A percentile compares a stretch with the other conserved stretches of the same genome.
phyloP scores from a whole-genome alignment of 1,140 invertebrate species.

The Drosophila mojavensis region DNA sequence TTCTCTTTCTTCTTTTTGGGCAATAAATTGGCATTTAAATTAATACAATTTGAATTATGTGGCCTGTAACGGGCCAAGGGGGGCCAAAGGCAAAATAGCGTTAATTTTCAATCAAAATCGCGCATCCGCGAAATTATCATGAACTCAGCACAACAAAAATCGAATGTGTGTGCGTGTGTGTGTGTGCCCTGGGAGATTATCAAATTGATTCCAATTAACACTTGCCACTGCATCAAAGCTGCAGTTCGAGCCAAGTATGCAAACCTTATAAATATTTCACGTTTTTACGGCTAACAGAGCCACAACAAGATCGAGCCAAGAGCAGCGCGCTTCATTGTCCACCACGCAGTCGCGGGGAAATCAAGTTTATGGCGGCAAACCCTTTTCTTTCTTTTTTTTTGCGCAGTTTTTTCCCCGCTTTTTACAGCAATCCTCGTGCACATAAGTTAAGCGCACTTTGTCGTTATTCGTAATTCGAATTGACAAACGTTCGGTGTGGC shows the following conservation, averaged over 20 bases:
- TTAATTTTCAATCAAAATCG: slow-evolving; percentile 82
- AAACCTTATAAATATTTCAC: slow-evolving; percentile 80
- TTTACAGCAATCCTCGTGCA: slow-evolving; percentile 40
- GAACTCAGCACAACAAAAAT: slow-evolving; percentile 66
- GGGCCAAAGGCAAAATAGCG: slow-evolving; percentile 62
- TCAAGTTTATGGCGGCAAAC: slow-evolving; percentile 65
- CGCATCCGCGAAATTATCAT: slow-evolving; percentile 82
- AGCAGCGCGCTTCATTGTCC: not conserved
- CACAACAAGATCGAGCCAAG: slow-evolving; percentile 30
- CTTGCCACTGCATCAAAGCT: slow-evolving; percentile 77
- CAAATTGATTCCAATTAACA: slow-evolving; percentile 84
- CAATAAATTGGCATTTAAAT: slow-evolving; percentile 84
- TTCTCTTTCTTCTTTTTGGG: slow-evolving; percentile 44
- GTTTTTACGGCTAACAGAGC: slow-evolving; percentile 69
- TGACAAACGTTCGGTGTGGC: slow-evolving; percentile 68
- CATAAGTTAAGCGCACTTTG: slow-evolving; percentile 82
- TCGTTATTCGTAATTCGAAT: slow-evolving; percentile 83
- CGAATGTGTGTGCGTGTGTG: slow-evolving; percentile 1
- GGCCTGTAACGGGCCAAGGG: slow-evolving; percentile 22
- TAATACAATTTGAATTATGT: slow-evolving; percentile 84
- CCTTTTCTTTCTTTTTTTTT: slow-evolving; percentile 24
- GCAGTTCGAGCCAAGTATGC: slow-evolving; percentile 47
- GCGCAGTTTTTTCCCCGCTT: not conserved
- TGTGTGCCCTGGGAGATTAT: slow-evolving; percentile 71
- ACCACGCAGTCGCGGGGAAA: slow-evolving; percentile 22